Conservation (phyloP, 53 echinoderm and acorn worm species). For the Hippasteria phrygiana region DNA sequence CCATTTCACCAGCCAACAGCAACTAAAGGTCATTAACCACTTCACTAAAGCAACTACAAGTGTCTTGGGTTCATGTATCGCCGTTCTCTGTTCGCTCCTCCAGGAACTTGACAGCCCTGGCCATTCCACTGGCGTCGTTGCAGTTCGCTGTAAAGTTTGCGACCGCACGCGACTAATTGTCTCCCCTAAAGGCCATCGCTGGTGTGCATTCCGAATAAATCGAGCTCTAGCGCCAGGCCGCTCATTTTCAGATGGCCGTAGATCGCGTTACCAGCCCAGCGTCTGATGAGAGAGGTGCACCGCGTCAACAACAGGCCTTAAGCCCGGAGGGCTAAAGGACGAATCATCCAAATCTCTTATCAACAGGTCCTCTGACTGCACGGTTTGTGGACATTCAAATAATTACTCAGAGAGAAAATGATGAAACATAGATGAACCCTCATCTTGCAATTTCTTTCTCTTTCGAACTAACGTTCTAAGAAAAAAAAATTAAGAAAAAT, state of each 20-base stretch:
- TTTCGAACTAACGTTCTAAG: no score
- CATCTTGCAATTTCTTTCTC: no score
- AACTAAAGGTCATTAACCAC: background rate
- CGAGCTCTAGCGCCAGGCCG: background rate
- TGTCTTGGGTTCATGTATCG: background rate
- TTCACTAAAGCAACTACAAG: background rate
- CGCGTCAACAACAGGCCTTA: slow-evolving; percentile 18
- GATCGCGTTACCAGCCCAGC: slow-evolving; percentile 20
- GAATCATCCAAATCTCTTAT: background rate
- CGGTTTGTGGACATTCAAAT: background rate
- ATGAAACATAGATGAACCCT: no score
- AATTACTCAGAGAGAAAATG: no score
- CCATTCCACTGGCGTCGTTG: background rate
- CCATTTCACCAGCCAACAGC: no score
- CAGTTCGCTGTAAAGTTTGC: slow-evolving; percentile 28
- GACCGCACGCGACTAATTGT: slow-evolving; percentile 1
- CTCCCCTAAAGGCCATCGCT: background rate
- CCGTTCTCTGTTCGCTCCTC: background rate
- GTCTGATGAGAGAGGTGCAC: background rate
- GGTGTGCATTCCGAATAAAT: slow-evolving; percentile 31
- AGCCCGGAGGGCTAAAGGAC: background rate
- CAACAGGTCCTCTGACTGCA: background rate
- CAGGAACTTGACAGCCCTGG: background rate
- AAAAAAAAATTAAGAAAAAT: no score
- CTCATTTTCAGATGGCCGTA: background rate